phyloP scores from a whole-genome alignment of 2,113 vertebrate species.

The Callocephalon fimbriatum region DNA sequence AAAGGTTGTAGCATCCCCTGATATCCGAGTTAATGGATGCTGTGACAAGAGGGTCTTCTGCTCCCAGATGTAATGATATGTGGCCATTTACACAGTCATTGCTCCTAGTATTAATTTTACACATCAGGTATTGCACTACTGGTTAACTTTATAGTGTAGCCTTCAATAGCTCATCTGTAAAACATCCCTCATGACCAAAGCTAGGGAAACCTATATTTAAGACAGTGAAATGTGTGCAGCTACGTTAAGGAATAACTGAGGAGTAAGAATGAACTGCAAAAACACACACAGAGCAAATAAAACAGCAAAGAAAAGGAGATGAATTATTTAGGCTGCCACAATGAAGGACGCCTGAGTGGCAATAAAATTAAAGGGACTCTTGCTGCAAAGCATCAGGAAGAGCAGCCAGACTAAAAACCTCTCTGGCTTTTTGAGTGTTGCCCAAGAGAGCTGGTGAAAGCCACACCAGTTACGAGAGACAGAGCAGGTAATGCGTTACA shows the following conservation, averaged over 20 bases:
- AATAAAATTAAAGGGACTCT: not conserved
- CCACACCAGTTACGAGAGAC: not conserved
- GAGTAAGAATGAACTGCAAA: not conserved
- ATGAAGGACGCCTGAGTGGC: not conserved
- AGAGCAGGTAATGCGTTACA: not conserved
- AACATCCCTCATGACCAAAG: not conserved
- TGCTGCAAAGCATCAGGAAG: slow-evolving; percentile 17
- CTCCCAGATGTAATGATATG: not conserved
- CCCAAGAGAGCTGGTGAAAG: slow-evolving; percentile 18
- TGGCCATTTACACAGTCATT: not conserved
- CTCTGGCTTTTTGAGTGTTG: not conserved
- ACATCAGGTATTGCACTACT: not conserved
- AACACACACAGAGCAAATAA: not conserved
- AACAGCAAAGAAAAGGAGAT: not conserved
- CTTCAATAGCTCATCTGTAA: not conserved
- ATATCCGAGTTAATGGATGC: not conserved
- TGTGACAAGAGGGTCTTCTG: not conserved
- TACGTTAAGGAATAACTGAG: not conserved
- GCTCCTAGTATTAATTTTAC: not conserved
- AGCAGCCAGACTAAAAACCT: slow-evolving; percentile 24
- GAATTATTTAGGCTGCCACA: slow-evolving; percentile 42
- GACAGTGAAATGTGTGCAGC: not conserved
- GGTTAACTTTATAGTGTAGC: not conserved
- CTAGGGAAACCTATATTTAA: not conserved
- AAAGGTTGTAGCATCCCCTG: not conserved